phyloP scores from a whole-genome alignment of 1,140 invertebrate genomes.

The Cotesia vestalis region DNA sequence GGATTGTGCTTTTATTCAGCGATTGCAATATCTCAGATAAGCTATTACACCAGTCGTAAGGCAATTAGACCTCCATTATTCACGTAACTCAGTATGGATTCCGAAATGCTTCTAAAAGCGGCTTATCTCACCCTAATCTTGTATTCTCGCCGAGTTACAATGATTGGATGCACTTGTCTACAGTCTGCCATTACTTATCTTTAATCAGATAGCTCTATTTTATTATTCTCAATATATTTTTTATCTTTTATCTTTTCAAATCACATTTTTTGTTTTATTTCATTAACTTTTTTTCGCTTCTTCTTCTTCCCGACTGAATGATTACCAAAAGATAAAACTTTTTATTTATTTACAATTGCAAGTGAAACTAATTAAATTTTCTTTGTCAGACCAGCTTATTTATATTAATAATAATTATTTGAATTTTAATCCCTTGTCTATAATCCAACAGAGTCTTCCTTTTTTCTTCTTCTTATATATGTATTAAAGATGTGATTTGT shows the following conservation, averaged over 20 bases:
- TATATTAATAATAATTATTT: no score
- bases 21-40: constrained; percentile 52
- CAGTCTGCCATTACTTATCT: constrained; percentile 51
- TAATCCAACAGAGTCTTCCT: no score
- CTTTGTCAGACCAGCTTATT: no score
- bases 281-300: not conserved
- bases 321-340: constrained; percentile 5
- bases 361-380: no score
- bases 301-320: not conserved
- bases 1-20: constrained; percentile 30
- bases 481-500: no score
- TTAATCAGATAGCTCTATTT: constrained; percentile 42
- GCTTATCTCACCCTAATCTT: constrained; percentile 30
- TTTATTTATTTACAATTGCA: no score
- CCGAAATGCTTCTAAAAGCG: constrained; percentile 15
- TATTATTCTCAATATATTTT: constrained; percentile 42
- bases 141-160: constrained; percentile 36
- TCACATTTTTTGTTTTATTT: constrained; percentile 15
- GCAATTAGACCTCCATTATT: constrained; percentile 57
- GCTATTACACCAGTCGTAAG: constrained; percentile 49
- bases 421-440: no score
- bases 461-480: no score
- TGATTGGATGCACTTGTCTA: constrained; percentile 45
- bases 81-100: constrained; percentile 46
- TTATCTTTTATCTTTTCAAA: not conserved